These are phyloP conservation scores for Notolepis coatsorum DNA, from an alignment of 2,797 vertebrate species.

Conservation along the genomic window DNA sequence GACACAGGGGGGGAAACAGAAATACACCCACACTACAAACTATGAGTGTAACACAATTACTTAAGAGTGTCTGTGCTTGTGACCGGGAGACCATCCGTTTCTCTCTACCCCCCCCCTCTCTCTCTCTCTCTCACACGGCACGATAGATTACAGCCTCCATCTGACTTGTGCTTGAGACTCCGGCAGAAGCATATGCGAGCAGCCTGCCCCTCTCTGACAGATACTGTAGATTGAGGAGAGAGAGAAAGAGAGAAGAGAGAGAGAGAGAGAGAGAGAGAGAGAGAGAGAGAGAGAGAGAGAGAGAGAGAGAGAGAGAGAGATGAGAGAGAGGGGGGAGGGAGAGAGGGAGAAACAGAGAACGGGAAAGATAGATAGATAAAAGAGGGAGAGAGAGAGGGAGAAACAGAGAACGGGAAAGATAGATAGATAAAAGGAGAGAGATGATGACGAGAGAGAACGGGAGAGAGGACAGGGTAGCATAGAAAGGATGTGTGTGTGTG, in stretches of 20 bases:
- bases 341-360: constrained; percentile 7
- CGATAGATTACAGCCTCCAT: constrained; percentile 7
- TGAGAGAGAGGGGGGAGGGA: constrained; percentile 8
- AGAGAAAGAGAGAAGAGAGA: not conserved
- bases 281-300: not conserved
- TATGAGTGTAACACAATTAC: too few relatives aligned
- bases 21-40: not conserved
- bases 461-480: too few relatives aligned
- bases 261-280: not conserved
- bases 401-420: too few relatives aligned
- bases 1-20: too few relatives aligned
- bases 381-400: constrained; percentile 10
- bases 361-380: too few relatives aligned
- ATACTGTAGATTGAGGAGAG: too few relatives aligned
- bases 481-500: too few relatives aligned
- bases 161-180: not conserved
- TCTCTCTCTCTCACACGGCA: constrained; percentile 17
- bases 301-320: constrained; percentile 23
- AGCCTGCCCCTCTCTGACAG: not conserved
- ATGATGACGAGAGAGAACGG: too few relatives aligned
- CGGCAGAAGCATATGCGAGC: not conserved
- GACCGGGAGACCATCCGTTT: not conserved
- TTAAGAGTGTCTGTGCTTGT: too few relatives aligned
- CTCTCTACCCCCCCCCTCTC: not conserved
- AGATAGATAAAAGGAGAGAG: too few relatives aligned